Evolutionary conservation across 2,888 invertebrate species (phyloP).

Genomic region (Prosapia bicincta): DNA sequence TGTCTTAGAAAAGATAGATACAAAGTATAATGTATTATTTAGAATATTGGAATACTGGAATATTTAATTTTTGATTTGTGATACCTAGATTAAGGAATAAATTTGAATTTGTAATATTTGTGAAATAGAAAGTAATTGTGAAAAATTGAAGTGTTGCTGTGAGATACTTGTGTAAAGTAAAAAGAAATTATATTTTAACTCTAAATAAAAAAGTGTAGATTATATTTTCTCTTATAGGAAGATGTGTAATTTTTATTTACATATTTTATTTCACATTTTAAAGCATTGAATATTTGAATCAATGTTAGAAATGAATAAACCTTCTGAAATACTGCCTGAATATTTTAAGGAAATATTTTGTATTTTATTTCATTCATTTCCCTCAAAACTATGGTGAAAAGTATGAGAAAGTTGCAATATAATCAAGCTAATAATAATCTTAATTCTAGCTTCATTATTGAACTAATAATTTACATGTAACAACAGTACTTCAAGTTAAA

Average conservation of each 20-base stretch:
- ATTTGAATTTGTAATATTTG: neutral
- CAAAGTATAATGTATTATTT: too few relatives aligned
- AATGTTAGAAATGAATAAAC: neutral
- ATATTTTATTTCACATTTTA: neutral
- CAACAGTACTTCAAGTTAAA: too few relatives aligned
- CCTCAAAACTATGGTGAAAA: too few relatives aligned
- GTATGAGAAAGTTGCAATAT: too few relatives aligned
- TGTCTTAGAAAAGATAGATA: too few relatives aligned
- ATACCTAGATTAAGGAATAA: neutral
- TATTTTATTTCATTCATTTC: neutral
- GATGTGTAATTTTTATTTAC: neutral
- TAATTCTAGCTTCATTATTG: too few relatives aligned
- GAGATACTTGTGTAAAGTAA: neutral
- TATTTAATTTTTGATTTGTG: too few relatives aligned
- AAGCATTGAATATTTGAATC: neutral
- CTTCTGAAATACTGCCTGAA: neutral
- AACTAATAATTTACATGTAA: too few relatives aligned
- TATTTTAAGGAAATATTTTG: neutral
- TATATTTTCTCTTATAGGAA: too few relatives aligned
- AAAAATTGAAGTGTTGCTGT: neutral
- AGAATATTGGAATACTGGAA: too few relatives aligned
- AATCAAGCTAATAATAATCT: too few relatives aligned
- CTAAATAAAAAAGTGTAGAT: neutral
- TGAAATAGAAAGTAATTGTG: neutral
- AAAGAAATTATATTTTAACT: neutral